Evolutionary conservation across 2,797 vertebrate genomes (phyloP).

Genomic region (Spinibarbus caldwelli): DNA sequence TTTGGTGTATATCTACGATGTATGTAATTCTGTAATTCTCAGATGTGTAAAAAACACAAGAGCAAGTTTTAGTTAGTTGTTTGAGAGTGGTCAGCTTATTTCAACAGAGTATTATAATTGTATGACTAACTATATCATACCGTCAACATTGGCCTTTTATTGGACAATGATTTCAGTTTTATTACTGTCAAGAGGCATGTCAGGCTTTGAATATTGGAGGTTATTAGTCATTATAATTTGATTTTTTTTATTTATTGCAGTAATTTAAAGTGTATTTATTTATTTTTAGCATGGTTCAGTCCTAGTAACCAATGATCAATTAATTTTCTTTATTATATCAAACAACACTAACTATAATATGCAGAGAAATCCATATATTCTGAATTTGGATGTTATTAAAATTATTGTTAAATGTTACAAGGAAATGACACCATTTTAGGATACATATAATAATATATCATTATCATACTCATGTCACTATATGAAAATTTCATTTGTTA

Average conservation of each 20-base stretch:
- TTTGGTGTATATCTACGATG: not conserved
- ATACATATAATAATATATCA: not conserved
- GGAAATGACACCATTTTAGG: not conserved
- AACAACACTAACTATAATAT: not conserved
- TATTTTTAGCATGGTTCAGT: not conserved
- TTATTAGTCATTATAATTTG: not conserved
- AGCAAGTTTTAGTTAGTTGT: not conserved
- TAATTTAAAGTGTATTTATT: not conserved
- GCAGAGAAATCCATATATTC: not conserved
- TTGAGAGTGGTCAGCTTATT: no score
- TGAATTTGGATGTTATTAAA: not conserved
- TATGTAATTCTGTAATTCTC: not conserved
- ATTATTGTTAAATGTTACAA: not conserved
- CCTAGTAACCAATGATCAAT: not conserved
- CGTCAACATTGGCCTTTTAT: conserved; percentile 25
- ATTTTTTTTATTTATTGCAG: not conserved
- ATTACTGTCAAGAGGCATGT: conserved; percentile 1
- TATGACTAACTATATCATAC: conserved; percentile 45
- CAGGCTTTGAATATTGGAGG: not conserved
- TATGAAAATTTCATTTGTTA: not conserved
- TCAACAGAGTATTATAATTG: conserved; percentile 3
- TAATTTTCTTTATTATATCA: not conserved
- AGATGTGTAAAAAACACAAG: not conserved
- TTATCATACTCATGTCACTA: not conserved
- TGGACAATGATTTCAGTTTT: not conserved